Evolutionary conservation across 2,113 vertebrate genomes (phyloP).

Genomic region (Opisthocomus hoazin): DNA sequence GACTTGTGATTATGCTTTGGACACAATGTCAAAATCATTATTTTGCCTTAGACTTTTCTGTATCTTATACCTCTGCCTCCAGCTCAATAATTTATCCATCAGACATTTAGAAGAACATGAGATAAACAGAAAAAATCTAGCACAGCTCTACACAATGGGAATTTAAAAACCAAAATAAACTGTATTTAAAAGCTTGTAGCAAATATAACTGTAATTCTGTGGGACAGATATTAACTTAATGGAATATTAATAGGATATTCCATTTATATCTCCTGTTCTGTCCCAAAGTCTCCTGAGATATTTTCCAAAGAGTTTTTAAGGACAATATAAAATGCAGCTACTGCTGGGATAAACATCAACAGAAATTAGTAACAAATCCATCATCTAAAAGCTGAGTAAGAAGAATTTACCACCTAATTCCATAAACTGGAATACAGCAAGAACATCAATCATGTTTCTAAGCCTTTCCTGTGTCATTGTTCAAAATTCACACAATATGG

Average conservation of each 20-base stretch:
- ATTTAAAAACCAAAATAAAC: background rate
- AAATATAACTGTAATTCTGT: background rate
- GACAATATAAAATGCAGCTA: background rate
- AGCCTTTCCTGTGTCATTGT: background rate
- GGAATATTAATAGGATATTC: constrained; percentile 27
- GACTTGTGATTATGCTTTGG: background rate
- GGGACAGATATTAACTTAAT: constrained; percentile 37
- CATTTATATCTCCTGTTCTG: background rate
- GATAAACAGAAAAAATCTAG: background rate
- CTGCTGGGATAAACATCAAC: background rate
- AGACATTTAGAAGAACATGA: background rate
- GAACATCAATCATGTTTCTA: background rate
- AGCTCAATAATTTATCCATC: constrained; percentile 27
- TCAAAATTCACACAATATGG: background rate
- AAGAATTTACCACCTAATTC: background rate
- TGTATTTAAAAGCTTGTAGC: constrained; percentile 6
- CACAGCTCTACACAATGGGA: background rate
- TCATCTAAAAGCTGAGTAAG: background rate
- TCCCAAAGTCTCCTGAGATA: background rate
- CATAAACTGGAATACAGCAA: background rate
- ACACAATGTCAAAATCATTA: constrained; percentile 52
- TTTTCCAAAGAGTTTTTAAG: constrained; percentile 29
- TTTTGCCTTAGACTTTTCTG: constrained; percentile 6
- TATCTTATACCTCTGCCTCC: constrained; percentile 14
- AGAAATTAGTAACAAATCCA: background rate